A percentile compares a stretch with the other conserved stretches of the same genome.
phyloP scores from a whole-genome alignment of 2,113 vertebrate species.

The Raja brachyura region DNA sequence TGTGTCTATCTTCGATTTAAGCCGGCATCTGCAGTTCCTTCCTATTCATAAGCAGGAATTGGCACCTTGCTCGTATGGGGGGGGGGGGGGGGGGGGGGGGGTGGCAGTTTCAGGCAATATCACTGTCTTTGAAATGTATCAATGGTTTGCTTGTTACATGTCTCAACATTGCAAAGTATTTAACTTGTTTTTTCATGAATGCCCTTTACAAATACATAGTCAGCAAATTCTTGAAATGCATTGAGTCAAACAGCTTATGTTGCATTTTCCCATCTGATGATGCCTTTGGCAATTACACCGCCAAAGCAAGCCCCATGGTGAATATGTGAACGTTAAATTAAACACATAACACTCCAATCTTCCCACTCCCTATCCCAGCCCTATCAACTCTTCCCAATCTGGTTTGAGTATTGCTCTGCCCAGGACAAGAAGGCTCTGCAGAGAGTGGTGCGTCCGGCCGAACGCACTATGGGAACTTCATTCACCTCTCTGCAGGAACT shows the following conservation, averaged over 20 bases:
- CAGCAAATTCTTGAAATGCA: neutral
- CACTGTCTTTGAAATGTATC: neutral
- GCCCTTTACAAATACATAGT: neutral
- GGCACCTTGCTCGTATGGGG: neutral
- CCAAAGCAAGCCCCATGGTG: neutral
- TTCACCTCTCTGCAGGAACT: no score
- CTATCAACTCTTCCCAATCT: no score
- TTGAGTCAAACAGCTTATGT: neutral
- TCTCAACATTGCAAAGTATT: neutral
- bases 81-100: neutral
- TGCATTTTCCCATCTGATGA: neutral
- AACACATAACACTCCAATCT: no score
- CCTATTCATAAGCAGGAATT: no score
- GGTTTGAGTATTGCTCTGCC: no score
- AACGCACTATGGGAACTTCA: no score
- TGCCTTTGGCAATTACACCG: neutral
- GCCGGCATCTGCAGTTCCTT: no score
- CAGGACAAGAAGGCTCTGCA: no score
- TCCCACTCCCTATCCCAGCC: no score
- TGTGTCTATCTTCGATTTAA: no score
- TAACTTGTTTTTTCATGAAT: neutral
- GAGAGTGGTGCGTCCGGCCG: no score
- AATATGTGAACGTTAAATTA: no score
- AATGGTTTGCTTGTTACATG: neutral
- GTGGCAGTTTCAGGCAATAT: neutral